Evolutionary conservation across 2,888 invertebrate species (phyloP), one percentile per base, ranked within the genome.

Genomic region (Cephus runcator): DNA sequence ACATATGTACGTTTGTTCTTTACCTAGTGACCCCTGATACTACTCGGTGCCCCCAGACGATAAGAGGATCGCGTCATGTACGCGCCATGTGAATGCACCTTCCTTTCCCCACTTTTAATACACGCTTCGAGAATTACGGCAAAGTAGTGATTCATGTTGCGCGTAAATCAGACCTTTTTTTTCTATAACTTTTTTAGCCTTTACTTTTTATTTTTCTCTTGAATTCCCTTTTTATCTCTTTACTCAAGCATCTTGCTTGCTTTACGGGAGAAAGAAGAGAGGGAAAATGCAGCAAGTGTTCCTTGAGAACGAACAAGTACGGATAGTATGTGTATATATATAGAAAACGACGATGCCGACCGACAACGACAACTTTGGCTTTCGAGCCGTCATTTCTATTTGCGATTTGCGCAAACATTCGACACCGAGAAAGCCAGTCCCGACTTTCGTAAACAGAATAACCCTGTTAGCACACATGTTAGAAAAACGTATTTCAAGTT

Each of bases 21-120:
- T 83, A 84, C 82, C 82, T 82, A 81, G 80, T 84, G 84, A 84
- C 85, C 83, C 82, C 79, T 83, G 82, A 83, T 81, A 83, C 82
- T 82, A 83, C 80, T 23, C 34, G 74, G 74, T 74, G 74, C 74
- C 11, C 11, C 71, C 30, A 31, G 34, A 33, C 31, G 71, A 71
- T 71, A 71, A 71, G 31, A 34, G 3, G 15, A 71, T 71, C 15
- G 71, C 30, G 71, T 33, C 30, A 3, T 31, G 23, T 34, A 71
- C 30, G 71, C 71, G 31, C 23, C 71, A 71, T 71, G 23, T 56
- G 15, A 40, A 56, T 56, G 23, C 56, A 56, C 56, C 56, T 56
- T 56, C 23, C 9, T 56, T 15, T 6, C 9, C 2, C 6, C 9
- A 23, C 15, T 23, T 23, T 23, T 56, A 6, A 40, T 40, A 15